A percentile compares a stretch with the other conserved stretches of the same genome.
Conservation (phyloP, 2,888 invertebrate species). For the Eristalinus aeneus region DNA sequence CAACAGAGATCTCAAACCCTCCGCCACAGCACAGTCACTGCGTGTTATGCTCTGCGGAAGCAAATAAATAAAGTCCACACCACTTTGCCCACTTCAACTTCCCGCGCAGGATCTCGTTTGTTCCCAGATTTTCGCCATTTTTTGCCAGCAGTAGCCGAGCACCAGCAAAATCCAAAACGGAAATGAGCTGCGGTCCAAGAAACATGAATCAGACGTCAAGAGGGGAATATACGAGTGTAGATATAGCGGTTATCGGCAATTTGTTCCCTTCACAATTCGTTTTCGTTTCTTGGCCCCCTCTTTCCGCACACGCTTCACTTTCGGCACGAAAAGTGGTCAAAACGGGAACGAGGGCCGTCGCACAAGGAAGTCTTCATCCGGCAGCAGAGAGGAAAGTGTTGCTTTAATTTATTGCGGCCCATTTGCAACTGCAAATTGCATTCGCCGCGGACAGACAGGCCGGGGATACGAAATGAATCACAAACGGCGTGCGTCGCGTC, state of each 20-base stretch:
- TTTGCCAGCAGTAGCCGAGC: not conserved
- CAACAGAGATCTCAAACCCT: not conserved
- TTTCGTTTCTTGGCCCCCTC: not conserved
- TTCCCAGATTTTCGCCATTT: slow-evolving; percentile 29
- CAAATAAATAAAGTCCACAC: not conserved
- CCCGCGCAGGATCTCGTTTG: slow-evolving; percentile 27
- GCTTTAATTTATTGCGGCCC: slow-evolving; percentile 64
- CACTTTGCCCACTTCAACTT: not conserved
- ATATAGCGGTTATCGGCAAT: slow-evolving; percentile 54
- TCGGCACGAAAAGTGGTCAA: not conserved
- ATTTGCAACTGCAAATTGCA: slow-evolving; percentile 69
- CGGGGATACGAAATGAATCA: slow-evolving; percentile 51
- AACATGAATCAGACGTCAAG: slow-evolving; percentile 57
- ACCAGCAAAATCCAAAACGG: slow-evolving; percentile 48
- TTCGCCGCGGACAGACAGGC: slow-evolving; percentile 43
- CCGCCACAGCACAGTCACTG: not conserved
- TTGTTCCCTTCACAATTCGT: slow-evolving; percentile 45
- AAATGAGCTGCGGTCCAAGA: slow-evolving; percentile 63
- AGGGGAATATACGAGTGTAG: slow-evolving; percentile 18
- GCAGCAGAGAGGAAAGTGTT: slow-evolving; percentile 42
- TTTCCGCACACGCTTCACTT: slow-evolving; percentile 10
- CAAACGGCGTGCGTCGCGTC: not conserved
- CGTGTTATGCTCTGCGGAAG: not conserved
- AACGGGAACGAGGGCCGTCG: not conserved
- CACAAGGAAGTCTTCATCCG: slow-evolving; percentile 40